phyloP scores from a whole-genome alignment of 2,888 invertebrate genomes.

The Cinara cedri region DNA sequence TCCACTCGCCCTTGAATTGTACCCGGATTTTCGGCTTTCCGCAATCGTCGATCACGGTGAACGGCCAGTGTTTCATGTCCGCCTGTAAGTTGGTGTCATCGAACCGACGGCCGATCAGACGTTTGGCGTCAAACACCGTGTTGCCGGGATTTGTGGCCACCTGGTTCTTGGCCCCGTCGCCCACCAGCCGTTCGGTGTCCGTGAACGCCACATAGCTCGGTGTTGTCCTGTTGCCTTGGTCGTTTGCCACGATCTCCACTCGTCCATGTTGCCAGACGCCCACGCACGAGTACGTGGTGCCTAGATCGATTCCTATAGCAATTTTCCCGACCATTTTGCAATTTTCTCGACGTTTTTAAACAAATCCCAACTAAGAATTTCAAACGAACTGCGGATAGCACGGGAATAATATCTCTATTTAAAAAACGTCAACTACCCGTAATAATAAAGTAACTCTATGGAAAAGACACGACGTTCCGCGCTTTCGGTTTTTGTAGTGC shows the following conservation, averaged over 20 bases:
- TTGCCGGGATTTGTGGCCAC: slow-evolving; percentile 76
- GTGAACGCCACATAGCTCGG: slow-evolving; percentile 78
- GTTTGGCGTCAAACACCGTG: slow-evolving; percentile 81
- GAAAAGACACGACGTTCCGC: too few species aligned
- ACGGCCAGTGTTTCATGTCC: slow-evolving; percentile 85
- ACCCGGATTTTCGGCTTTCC: slow-evolving; percentile 74
- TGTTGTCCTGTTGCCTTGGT: slow-evolving; percentile 82
- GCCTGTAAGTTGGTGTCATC: slow-evolving; percentile 75
- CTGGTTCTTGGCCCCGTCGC: slow-evolving; percentile 66
- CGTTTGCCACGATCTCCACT: slow-evolving; percentile 83
- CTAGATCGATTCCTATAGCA: slow-evolving; percentile 83
- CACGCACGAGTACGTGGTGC: slow-evolving; percentile 85
- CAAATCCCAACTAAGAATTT: too few species aligned
- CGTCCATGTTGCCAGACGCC: slow-evolving; percentile 82
- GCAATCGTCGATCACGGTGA: slow-evolving; percentile 71
- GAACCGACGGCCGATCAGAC: slow-evolving; percentile 72
- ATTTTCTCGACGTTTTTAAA: not conserved
- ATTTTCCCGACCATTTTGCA: slow-evolving; percentile 23
- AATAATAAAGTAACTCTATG: too few species aligned
- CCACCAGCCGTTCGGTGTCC: slow-evolving; percentile 66
- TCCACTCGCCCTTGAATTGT: slow-evolving; percentile 70
- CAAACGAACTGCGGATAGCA: too few species aligned
- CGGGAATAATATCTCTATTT: too few species aligned
- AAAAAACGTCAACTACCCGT: too few species aligned
- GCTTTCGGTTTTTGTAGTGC: too few species aligned